Conservation (phyloP, 2,797 vertebrate species). For the Setipinna tenuifilis region DNA sequence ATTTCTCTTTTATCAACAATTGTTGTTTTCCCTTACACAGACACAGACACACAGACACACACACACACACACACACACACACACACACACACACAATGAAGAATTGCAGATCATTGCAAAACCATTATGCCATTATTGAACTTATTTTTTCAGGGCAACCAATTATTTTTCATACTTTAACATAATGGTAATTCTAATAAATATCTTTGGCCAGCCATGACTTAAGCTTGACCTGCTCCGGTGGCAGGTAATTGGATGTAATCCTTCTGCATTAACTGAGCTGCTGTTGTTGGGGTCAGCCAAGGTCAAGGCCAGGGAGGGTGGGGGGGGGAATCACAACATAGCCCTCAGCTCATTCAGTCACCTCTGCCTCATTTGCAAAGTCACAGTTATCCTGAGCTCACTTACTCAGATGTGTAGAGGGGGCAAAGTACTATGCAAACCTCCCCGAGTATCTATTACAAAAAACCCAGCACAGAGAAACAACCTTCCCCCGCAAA, state of each 20-base stretch:
- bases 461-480: background rate
- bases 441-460: background rate
- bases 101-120: conserved; percentile 1
- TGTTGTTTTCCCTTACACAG: background rate
- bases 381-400: background rate
- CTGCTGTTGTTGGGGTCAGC: background rate
- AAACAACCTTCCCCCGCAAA: conserved; percentile 1
- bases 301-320: background rate
- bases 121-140: background rate
- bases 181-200: background rate
- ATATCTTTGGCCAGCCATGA: background rate
- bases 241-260: conserved; percentile 7
- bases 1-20: background rate
- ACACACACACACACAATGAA: background rate
- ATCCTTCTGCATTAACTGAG: conserved; percentile 1
- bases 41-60: background rate
- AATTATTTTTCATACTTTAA: background rate
- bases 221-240: background rate
- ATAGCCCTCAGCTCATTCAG: background rate
- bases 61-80: conserved; percentile 30
- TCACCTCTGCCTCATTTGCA: background rate
- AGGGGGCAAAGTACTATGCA: background rate
- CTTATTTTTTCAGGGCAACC: background rate
- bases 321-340: background rate
- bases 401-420: background rate